Evolutionary conservation across 2,888 invertebrate genomes (phyloP).

Genomic region (Gymnoscelis rufifasciata): DNA sequence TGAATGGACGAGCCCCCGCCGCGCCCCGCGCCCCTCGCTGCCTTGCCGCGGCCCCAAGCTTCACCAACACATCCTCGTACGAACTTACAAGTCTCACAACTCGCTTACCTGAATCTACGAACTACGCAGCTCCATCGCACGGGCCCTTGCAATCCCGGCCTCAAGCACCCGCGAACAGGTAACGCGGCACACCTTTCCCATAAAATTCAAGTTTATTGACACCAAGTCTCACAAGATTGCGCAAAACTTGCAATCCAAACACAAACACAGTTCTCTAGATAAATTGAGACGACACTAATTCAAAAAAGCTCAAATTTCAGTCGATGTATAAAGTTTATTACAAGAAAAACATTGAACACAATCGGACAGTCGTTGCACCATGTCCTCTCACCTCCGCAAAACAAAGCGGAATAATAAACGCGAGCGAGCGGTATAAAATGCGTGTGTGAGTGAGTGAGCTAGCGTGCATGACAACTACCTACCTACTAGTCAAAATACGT

Average conservation of each 20-base stretch:
- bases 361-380: slow-evolving; percentile 41
- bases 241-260: slow-evolving; percentile 56
- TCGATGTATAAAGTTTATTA: slow-evolving; percentile 56
- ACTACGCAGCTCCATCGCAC: slow-evolving; percentile 54
- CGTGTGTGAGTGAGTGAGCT: slow-evolving; percentile 27
- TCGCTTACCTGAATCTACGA: slow-evolving; percentile 57
- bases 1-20: slow-evolving; percentile 62
- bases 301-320: slow-evolving; percentile 35
- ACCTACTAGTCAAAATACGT: slow-evolving; percentile 44
- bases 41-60: slow-evolving; percentile 47
- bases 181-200: slow-evolving; percentile 78
- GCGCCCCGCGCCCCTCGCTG: slow-evolving; percentile 39
- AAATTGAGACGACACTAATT: slow-evolving; percentile 18
- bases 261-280: slow-evolving; percentile 55
- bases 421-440: slow-evolving; percentile 13
- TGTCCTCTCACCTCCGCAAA: slow-evolving; percentile 76
- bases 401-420: slow-evolving; percentile 70
- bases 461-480: slow-evolving; percentile 36
- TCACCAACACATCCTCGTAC: slow-evolving; percentile 25
- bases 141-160: slow-evolving; percentile 35
- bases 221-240: slow-evolving; percentile 70
- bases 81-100: slow-evolving; percentile 20
- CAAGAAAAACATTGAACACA: slow-evolving; percentile 70
- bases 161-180: slow-evolving; percentile 68
- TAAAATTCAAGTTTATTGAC: slow-evolving; percentile 77